Evolutionary conservation across 2,113 vertebrate species (phyloP).

Genomic region (Ondatra zibethicus): DNA sequence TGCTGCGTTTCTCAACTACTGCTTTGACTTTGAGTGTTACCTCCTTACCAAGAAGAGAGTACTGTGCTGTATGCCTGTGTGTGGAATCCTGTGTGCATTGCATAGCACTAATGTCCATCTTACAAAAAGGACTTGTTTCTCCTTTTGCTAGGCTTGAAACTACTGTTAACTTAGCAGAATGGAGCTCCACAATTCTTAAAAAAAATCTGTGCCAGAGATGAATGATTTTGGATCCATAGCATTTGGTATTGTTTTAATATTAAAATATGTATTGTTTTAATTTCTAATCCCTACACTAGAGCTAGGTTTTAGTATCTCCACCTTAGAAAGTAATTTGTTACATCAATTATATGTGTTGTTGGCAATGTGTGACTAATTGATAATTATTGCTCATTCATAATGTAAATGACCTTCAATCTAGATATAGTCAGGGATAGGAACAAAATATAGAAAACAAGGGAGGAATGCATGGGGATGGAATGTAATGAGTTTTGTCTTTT

Average conservation of each 20-base stretch:
- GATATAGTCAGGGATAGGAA: background rate
- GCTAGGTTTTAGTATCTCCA: background rate
- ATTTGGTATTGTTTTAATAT: conserved; percentile 6
- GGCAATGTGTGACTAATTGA: background rate
- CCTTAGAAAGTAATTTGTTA: background rate
- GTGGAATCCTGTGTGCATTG: background rate
- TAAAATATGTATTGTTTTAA: background rate
- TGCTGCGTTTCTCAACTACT: background rate
- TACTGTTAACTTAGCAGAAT: background rate
- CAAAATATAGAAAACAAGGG: background rate
- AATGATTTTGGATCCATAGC: background rate
- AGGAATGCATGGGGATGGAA: background rate
- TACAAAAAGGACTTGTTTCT: background rate
- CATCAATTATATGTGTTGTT: background rate
- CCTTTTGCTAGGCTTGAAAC: background rate
- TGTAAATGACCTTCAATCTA: background rate
- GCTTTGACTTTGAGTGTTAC: background rate
- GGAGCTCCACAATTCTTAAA: background rate
- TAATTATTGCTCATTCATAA: background rate
- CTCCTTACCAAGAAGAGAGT: background rate
- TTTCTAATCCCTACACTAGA: background rate
- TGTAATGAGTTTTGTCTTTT: background rate
- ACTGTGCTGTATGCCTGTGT: too few relatives aligned
- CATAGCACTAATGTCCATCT: background rate
- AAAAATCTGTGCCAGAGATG: background rate